Percentiles rank a stretch among this genome's conserved stretches.
These are phyloP conservation scores for Mesocricetus auratus DNA, from an alignment of 2,113 vertebrate genomes.

Conservation along the genomic window DNA sequence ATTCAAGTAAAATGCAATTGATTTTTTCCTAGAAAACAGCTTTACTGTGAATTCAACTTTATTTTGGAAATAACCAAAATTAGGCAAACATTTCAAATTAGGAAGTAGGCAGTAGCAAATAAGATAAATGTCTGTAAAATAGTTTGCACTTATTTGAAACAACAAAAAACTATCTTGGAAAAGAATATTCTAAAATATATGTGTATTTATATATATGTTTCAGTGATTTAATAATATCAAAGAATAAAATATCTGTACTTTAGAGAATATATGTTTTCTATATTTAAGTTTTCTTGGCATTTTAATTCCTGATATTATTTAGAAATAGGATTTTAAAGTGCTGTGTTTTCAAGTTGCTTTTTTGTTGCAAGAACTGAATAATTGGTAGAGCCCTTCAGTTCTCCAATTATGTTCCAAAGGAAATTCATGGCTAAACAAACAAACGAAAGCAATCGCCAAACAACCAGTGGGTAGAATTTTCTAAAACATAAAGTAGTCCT, in stretches of 20 bases:
- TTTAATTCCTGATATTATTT: slow-evolving; percentile 54
- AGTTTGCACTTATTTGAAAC: slow-evolving; percentile 46
- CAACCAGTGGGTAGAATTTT: background rate
- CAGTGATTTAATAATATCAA: slow-evolving; percentile 17
- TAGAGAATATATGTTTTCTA: slow-evolving; percentile 23
- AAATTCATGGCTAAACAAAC: background rate
- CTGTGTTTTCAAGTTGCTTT: background rate
- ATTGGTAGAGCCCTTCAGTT: background rate
- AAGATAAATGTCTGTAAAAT: slow-evolving; percentile 62
- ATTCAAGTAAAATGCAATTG: background rate
- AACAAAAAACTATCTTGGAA: slow-evolving; percentile 20
- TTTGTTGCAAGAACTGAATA: background rate
- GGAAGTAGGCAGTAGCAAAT: slow-evolving; percentile 28
- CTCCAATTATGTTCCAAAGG: background rate
- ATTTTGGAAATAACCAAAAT: slow-evolving; percentile 11
- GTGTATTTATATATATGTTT: slow-evolving; percentile 27
- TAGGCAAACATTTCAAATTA: slow-evolving; percentile 40
- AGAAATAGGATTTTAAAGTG: slow-evolving; percentile 32
- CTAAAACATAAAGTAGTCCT: background rate
- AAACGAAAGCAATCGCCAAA: background rate
- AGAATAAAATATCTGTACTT: slow-evolving; percentile 14
- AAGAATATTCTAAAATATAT: background rate
- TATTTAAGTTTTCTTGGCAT: slow-evolving; percentile 65
- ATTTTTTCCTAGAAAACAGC: background rate
- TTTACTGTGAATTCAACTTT: background rate